Evolutionary conservation across 2,113 vertebrate genomes (phyloP).

Genomic region (Limnothrissa miodon): DNA sequence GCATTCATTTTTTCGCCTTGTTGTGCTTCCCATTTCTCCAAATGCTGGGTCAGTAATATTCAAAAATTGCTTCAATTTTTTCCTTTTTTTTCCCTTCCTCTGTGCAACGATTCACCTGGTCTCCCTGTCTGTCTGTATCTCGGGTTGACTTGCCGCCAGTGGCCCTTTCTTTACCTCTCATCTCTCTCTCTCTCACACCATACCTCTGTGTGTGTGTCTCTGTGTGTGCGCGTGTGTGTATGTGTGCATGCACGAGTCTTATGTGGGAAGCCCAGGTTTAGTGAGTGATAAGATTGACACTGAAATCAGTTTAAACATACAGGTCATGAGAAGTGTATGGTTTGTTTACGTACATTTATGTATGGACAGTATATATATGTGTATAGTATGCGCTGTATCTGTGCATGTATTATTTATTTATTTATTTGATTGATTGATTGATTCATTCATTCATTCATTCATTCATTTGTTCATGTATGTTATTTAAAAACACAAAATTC

Average conservation of each 20-base stretch:
- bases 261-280: neutral
- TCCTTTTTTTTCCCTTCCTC: conserved; percentile 42
- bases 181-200: conserved; percentile 1
- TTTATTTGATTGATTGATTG: neutral
- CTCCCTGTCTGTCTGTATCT: conserved; percentile 6
- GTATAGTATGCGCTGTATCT: no score
- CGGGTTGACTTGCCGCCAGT: conserved; percentile 30
- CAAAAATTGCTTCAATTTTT: conserved; percentile 84
- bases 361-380: no score
- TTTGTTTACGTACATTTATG: neutral
- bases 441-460: no score
- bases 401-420: neutral
- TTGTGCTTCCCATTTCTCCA: conserved; percentile 93
- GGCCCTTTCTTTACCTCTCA: conserved; percentile 36
- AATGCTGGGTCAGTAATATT: conserved; percentile 99
- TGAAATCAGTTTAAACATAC: neutral
- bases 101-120: conserved; percentile 29
- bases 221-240: conserved; percentile 6
- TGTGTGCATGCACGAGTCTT: neutral
- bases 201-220: conserved; percentile 46
- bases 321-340: neutral
- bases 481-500: neutral
- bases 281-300: neutral
- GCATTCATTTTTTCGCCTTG: conserved; percentile 94
- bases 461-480: neutral